Base-by-base conservation (phyloP, 2,888 invertebrate genomes). In the Gandaritis pyraliata region DNA sequence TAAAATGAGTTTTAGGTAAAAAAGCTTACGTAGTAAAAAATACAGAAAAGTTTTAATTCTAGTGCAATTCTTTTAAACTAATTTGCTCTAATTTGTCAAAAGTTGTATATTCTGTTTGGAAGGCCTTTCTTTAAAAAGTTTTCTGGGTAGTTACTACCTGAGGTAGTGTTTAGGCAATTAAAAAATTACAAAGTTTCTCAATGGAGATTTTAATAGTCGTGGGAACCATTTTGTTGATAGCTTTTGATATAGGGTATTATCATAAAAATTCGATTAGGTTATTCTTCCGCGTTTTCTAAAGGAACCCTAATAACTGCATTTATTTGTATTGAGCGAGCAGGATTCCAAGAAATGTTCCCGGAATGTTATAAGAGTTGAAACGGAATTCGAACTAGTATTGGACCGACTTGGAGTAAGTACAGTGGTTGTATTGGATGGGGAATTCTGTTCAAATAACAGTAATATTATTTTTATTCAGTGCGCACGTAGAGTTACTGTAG, bases 341-440 rank as follows among this genome's bases (percentile, higher is more conserved):
- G 64, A 59, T 57, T 59, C 61, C 52, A 41, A 33, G 41, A 56
- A 64, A 55, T 58, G 61, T 46, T 58, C 57, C 18, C 33, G 61
- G 57, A 61, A 65, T 59, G 56, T 56, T 64, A 59, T 56, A 58
- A 54, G 63, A 56, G 58, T 59, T 29, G 52, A 16, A 43, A 43
- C 43, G 55, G 58, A 59, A 64, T 56, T 63, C 33, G 56, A 55
- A 64, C 56, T 53, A 53, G 63, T 58, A 56, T 63, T 58, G 64
- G 55, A 59, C 45, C 36, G 43, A 39, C 45, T 59, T 59, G 23
- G 38, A 49, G n/a, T n/a, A n/a, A 59, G 63, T 56, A 46, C 55
- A 56, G 47, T 33, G 49, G 45, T 47, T 43, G 54, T 58, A 51
- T 62, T 50, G 50, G 50, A 33, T 38, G 45, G 58, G 55, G 51